Evolutionary conservation across 1,140 invertebrate species (phyloP), one percentile per base, ranked within the genome.

Genomic region (Hyles vespertilio): DNA sequence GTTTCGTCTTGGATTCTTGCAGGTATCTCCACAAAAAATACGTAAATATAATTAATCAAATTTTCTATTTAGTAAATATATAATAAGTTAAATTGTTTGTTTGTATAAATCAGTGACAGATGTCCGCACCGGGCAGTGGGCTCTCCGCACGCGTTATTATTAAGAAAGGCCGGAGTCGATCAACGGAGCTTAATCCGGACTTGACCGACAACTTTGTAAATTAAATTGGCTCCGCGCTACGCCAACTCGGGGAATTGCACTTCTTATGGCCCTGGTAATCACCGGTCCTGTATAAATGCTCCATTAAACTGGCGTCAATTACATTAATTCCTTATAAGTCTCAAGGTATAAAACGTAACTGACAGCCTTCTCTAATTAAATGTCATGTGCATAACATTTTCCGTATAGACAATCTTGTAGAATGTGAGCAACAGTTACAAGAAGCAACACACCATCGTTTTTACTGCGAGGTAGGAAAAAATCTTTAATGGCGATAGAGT

Each of bases 271-370:
- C 68, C 63, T 65, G 58, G 73, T 74, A 77, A 78, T 80, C 79
- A 74, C 64, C 66, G 61, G 67, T 63, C 50, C 72, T 59, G 74
- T 80, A 80, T 79, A 78, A 77, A 78, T 67, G 72, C 74, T 66
- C 77, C 73, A 80, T 78, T 84, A 81, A 82, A 76, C 69, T 67
- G 61, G 74, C 74, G 77, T 81, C 74, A 84, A 82, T 84, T 82
- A 81, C 71, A 75, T 77, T 74, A 72, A 75, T 77, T 73, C 78
- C 74, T 75, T 81, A 72, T 78, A 81, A 70, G 74, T 72, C 66
- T 56, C 53, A 52, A 69, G 65, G 62, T 69, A 74, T 70, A 74
- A 68, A 70, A 70, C 62, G 63, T 70, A 65, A 65, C 64, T 64
- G 52, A 58, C 57, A 61, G 53, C 32, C 61, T 71, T 70, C 65